phyloP scores from a whole-genome alignment of 2,113 vertebrate genomes.

The Ifrita kowaldi region DNA sequence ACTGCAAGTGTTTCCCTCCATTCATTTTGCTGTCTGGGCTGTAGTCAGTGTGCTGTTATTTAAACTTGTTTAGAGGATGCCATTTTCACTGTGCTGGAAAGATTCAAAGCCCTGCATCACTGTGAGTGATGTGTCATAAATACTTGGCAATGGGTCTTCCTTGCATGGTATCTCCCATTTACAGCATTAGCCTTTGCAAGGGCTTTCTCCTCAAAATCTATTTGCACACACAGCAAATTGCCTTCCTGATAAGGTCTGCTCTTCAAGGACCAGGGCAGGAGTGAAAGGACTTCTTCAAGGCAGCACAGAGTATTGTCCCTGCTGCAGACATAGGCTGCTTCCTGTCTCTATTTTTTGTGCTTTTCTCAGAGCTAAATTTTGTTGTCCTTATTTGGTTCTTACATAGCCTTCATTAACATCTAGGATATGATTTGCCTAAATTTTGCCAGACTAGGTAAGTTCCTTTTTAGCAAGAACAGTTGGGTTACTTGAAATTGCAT shows the following conservation, averaged over 20 bases:
- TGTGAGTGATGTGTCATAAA: not conserved
- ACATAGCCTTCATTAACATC: not conserved
- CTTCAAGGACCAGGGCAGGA: constrained; percentile 14
- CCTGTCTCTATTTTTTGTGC: not conserved
- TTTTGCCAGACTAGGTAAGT: not conserved
- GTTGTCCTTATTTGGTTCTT: not conserved
- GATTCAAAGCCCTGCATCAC: not conserved
- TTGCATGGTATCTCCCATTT: not conserved
- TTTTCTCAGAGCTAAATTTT: not conserved
- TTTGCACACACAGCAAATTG: not conserved
- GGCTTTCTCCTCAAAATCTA: not conserved
- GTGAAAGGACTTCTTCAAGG: constrained; percentile 46
- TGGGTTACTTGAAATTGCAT: not conserved
- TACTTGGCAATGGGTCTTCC: not conserved
- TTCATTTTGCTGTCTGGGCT: not conserved
- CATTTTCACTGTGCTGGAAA: not conserved
- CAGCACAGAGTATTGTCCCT: constrained; percentile 15
- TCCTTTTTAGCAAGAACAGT: not conserved
- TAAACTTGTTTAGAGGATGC: not conserved
- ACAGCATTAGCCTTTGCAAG: not conserved
- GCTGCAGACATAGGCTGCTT: not conserved
- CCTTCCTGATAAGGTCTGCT: constrained; percentile 50
- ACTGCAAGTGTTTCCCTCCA: not conserved
- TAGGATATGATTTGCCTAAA: not conserved
- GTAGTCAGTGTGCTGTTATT: not conserved